Evolutionary conservation across 2,888 invertebrate genomes (phyloP), one percentile per base, ranked within the genome.

Genomic region (Brachypterus glaber): DNA sequence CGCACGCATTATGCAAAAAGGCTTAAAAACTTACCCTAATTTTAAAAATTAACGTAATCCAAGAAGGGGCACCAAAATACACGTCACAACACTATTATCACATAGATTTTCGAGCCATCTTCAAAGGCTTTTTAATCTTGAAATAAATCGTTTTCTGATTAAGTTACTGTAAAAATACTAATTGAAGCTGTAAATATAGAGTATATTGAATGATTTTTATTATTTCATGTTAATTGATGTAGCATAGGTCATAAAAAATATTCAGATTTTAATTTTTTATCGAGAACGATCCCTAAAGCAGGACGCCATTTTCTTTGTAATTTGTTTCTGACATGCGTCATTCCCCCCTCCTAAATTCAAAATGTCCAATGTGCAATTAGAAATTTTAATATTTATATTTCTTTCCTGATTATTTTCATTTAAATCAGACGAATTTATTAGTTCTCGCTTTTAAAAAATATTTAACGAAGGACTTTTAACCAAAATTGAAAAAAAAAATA

Each of bases 211-310:
- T 40, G 42, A 37, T 50, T 51, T 53, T 52, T 53, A 50, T 53
- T 48, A 38, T 35, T 55, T 54, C 51, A 53, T 52, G 50, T 48
- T 52, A 49, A 47, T 53, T 52, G 63, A 65, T 64, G 59, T 46
- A 52, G 58, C 62, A 61, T 63, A 57, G 49, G 54, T 58, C 63
- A 64, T 63, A 49, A 52, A 54, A 57, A 56, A 54, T 51, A 54
- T 53, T 41, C 46, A 53, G 60, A 61, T 59, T 56, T 51, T 41
- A 45, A 40, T 48, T 47, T 54, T 53, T 55, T 51, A 52, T 51
- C 53, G 50, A 52, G 51, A 58, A 55, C 58, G 55, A 53, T 62
- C 62, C 62, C 58, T 53, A 57, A 56, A 54, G 59, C 56, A 53
- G 52, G 55, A 60, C 62, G 64, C 64, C 64, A 65, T 65, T 59